Evolutionary conservation across 2,797 vertebrate genomes (phyloP).

Genomic region (Lithobates pipiens): DNA sequence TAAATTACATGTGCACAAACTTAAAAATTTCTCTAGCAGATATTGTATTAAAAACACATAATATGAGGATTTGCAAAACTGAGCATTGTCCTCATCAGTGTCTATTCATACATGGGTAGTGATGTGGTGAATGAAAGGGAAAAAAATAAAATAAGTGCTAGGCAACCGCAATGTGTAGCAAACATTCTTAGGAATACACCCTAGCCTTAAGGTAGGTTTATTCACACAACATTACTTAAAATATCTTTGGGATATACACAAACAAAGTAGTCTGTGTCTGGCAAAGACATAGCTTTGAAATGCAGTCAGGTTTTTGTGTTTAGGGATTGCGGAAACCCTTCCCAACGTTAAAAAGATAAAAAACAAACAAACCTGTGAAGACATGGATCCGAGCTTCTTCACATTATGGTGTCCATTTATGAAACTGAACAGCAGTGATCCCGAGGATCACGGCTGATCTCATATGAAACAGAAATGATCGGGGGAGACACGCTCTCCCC

Average conservation of each 20-base stretch:
- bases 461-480: too few relatives aligned
- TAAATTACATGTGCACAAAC: too few relatives aligned
- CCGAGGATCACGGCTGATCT: too few relatives aligned
- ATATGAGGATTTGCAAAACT: background rate
- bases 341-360: background rate
- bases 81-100: background rate
- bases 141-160: background rate
- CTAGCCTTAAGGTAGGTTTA: slow-evolving; percentile 37
- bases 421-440: too few relatives aligned
- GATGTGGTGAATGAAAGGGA: background rate
- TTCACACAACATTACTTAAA: slow-evolving; percentile 10
- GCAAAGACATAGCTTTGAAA: background rate
- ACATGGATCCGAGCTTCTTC: too few relatives aligned
- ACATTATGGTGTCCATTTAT: too few relatives aligned
- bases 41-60: background rate
- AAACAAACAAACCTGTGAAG: too few relatives aligned
- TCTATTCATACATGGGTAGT: background rate
- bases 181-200: slow-evolving; percentile 35
- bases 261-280: background rate
- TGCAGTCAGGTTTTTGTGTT: background rate
- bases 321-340: background rate
- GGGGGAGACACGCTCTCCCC: too few relatives aligned
- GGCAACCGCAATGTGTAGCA: slow-evolving; percentile 9
- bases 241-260: background rate
- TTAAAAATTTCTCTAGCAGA: too few relatives aligned